Evolutionary conservation across 2,888 invertebrate genomes (phyloP).

Genomic region (Tineola bisselliella): DNA sequence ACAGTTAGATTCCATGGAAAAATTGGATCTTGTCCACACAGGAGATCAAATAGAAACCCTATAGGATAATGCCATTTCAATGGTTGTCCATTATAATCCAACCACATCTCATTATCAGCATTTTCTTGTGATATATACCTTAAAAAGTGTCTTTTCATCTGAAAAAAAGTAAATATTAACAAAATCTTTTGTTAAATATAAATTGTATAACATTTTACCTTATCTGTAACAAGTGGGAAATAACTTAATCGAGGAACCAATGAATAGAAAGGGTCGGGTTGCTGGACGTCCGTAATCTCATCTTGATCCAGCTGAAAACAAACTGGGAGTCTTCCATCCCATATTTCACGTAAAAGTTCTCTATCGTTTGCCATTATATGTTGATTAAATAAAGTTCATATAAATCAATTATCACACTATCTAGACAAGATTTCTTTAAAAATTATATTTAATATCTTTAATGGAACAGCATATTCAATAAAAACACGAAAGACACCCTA

Average conservation of each 20-base stretch:
- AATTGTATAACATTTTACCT: slow-evolving; percentile 65
- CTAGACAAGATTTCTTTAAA: too few species aligned
- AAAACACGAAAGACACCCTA: too few species aligned
- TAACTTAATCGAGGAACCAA: slow-evolving; percentile 95
- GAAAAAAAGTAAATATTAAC: slow-evolving; percentile 23
- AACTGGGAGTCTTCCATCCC: slow-evolving; percentile 95
- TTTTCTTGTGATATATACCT: slow-evolving; percentile 83
- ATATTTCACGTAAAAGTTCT: slow-evolving; percentile 92
- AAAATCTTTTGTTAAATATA: neutral
- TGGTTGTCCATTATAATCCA: slow-evolving; percentile 91
- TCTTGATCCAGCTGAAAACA: slow-evolving; percentile 90
- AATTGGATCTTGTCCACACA: slow-evolving; percentile 71
- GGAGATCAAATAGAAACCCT: slow-evolving; percentile 92
- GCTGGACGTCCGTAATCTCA: slow-evolving; percentile 88
- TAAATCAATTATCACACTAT: too few species aligned
- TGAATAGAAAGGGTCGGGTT: slow-evolving; percentile 91
- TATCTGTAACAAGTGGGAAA: slow-evolving; percentile 94
- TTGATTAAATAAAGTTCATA: neutral
- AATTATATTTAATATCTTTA: too few species aligned
- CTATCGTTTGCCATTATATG: slow-evolving; percentile 89
- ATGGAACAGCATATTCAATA: too few species aligned
- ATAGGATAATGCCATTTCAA: slow-evolving; percentile 90
- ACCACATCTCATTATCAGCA: slow-evolving; percentile 91
- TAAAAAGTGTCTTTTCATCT: slow-evolving; percentile 90
- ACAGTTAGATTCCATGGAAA: slow-evolving; percentile 95